Evolutionary conservation across 37 sponge, comb jelly and placozoan species (phyloP).

Genomic region (Spongilla lacustris): DNA sequence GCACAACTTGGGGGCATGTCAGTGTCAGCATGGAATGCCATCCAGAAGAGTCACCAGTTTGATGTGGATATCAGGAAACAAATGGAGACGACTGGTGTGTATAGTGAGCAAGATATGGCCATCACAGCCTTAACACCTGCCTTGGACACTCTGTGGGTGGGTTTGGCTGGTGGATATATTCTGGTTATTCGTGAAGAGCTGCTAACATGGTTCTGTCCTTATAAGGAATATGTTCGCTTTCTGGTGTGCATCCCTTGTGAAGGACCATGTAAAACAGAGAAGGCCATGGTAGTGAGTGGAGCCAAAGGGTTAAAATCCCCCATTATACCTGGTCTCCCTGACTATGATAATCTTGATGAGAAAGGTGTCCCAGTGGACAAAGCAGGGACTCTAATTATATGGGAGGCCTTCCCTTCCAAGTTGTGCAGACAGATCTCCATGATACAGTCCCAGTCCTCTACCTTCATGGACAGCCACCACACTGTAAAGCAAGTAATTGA

Average conservation of each 20-base stretch:
- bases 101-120: conserved; percentile 3
- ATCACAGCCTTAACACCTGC: conserved; percentile 68
- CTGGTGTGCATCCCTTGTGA: conserved; percentile 27
- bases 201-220: conserved; percentile 47
- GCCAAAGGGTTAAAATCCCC: conserved; percentile 48
- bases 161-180: conserved; percentile 76
- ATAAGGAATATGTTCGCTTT: conserved; percentile 57
- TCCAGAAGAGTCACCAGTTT: conserved; percentile 26
- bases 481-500: conserved; percentile 31
- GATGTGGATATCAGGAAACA: conserved; percentile 19
- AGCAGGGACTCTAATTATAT: conserved; percentile 60
- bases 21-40: conserved; percentile 64
- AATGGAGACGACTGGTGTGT: background rate
- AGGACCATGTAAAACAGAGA: conserved; percentile 65
- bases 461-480: conserved; percentile 42
- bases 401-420: conserved; percentile 66
- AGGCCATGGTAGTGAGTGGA: conserved; percentile 70
- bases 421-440: conserved; percentile 65
- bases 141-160: conserved; percentile 82
- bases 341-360: conserved; percentile 12
- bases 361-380: conserved; percentile 26
- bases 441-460: conserved; percentile 32
- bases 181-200: conserved; percentile 52
- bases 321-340: background rate
- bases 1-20: conserved; percentile 52